A percentile compares a stretch with the other conserved stretches of the same genome.
These are phyloP conservation scores for Mustelus asterias DNA, from an alignment of 2,113 vertebrate species.

Conservation along the genomic window DNA sequence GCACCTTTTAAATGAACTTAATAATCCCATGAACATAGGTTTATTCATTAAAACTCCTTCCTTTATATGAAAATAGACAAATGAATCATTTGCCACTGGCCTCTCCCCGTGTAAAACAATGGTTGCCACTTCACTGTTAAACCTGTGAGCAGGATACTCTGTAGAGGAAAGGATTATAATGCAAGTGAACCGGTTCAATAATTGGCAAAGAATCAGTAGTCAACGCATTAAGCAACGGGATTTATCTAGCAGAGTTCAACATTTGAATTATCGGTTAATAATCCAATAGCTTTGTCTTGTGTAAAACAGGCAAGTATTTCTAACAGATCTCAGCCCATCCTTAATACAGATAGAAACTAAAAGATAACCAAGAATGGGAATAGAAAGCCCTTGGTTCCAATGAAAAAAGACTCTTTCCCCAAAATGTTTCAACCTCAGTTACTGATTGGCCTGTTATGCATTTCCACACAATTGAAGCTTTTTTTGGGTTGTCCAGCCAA, in stretches of 20 bases:
- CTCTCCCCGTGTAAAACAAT: not conserved
- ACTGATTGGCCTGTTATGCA: not conserved
- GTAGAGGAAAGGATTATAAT: not conserved
- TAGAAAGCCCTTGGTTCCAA: not conserved
- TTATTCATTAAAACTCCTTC: not conserved
- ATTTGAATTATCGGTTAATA: not conserved
- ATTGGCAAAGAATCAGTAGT: not conserved
- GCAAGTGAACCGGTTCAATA: not conserved
- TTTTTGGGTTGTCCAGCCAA: not conserved
- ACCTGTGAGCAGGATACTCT: not conserved
- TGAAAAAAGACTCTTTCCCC: not conserved
- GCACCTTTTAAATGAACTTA: not conserved
- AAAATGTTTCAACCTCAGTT: not conserved
- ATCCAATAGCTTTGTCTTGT: not conserved
- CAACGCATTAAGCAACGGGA: not conserved
- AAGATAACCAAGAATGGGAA: not conserved
- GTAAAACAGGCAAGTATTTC: not conserved
- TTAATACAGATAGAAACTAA: not conserved
- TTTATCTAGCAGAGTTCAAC: not conserved
- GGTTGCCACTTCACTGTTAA: too few species aligned
- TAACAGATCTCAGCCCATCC: not conserved
- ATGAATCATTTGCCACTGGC: not conserved
- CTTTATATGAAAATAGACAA: not conserved
- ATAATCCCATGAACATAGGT: not conserved
- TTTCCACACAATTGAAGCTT: not conserved